Evolutionary conservation across 2,888 invertebrate species (phyloP).

Genomic region (Agrochola lota): DNA sequence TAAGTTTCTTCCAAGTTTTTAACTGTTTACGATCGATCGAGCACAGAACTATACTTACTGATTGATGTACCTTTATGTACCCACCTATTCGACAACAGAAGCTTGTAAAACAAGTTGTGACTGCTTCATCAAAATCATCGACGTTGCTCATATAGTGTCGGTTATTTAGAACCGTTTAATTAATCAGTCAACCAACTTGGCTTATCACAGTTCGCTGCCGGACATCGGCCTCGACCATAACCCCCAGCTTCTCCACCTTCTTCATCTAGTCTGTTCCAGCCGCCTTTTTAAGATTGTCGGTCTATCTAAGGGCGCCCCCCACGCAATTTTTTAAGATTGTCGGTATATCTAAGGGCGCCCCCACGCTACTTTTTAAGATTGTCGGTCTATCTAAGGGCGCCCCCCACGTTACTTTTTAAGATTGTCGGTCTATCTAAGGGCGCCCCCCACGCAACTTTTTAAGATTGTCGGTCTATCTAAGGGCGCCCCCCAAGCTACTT

Average conservation of each 20-base stretch:
- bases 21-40: slow-evolving; percentile 41
- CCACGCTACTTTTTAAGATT: background rate
- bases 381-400: background rate
- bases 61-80: background rate
- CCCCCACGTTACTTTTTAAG: background rate
- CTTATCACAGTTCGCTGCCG: background rate
- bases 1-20: slow-evolving; percentile 43
- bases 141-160: background rate
- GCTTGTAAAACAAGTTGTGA: background rate
- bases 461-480: background rate
- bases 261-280: background rate
- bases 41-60: slow-evolving; percentile 11
- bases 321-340: background rate
- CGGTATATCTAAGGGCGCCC: background rate
- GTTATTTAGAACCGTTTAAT: background rate
- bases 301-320: background rate
- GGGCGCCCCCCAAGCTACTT: too few relatives aligned
- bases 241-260: background rate
- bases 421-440: background rate
- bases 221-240: rapidly evolving
- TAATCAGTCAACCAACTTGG: background rate
- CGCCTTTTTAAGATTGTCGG: background rate
- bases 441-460: background rate
- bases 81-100: background rate
- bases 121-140: background rate